phyloP scores from a whole-genome alignment of 2,888 invertebrate genomes.

The Unio delphinus region DNA sequence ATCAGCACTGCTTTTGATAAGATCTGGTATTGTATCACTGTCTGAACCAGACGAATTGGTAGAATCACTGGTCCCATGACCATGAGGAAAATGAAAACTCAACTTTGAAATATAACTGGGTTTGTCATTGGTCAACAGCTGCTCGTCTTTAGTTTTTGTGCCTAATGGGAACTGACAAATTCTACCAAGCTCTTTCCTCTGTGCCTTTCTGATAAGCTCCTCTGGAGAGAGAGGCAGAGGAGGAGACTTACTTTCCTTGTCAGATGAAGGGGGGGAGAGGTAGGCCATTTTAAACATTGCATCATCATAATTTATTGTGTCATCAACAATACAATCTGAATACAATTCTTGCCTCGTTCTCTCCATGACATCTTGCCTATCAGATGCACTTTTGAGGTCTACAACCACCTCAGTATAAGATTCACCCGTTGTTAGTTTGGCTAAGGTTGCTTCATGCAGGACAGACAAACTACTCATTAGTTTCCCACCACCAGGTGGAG shows the following conservation, averaged over 20 bases:
- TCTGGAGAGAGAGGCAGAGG: constrained; percentile 60
- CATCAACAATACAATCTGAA: constrained; percentile 37
- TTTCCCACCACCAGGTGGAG: constrained; percentile 32
- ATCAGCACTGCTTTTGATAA: constrained; percentile 5
- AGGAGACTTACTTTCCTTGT: constrained; percentile 50
- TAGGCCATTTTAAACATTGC: constrained; percentile 59
- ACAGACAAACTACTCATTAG: constrained; percentile 57
- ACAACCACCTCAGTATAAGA: constrained; percentile 11
- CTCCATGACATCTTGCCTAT: constrained; percentile 1
- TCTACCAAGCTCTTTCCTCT: too few species aligned
- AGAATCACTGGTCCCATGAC: constrained; percentile 3
- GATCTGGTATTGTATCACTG: constrained; percentile 8
- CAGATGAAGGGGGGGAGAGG: constrained; percentile 58
- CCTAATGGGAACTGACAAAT: too few species aligned
- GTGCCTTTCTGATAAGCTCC: constrained; percentile 28
- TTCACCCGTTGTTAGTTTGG: constrained; percentile 42
- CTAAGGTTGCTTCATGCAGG: constrained; percentile 65
- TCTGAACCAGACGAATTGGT: constrained; percentile 7
- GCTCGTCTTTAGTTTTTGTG: too few species aligned
- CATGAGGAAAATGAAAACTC: neutral
- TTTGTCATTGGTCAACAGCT: too few species aligned
- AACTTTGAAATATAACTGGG: too few species aligned
- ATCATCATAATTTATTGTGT: constrained; percentile 47
- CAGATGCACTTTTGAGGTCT: neutral
- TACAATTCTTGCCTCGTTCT: constrained; percentile 32